Evolutionary conservation across 1,140 invertebrate species (phyloP).

Genomic region (Chionoecetes opilio): DNA sequence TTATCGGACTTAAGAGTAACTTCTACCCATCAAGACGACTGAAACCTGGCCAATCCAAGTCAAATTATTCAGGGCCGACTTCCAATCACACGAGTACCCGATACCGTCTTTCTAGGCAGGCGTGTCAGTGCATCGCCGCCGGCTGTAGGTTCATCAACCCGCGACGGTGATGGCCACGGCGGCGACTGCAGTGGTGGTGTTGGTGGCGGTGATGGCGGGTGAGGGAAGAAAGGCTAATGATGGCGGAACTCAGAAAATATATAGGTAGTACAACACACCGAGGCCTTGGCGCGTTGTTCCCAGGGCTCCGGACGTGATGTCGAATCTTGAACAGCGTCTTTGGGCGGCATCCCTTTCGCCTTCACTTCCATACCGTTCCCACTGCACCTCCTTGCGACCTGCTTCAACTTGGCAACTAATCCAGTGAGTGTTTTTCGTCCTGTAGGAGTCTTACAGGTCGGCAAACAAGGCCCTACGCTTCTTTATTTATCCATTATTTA

Average conservation of each 20-base stretch:
- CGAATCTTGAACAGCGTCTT: too few relatives aligned
- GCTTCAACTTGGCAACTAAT: too few relatives aligned
- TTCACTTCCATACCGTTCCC: too few relatives aligned
- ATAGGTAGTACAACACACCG: not conserved
- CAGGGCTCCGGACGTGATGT: not conserved
- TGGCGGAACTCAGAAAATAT: not conserved
- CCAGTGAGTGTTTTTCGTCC: too few relatives aligned
- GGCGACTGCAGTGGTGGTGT: not conserved
- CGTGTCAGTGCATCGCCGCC: not conserved
- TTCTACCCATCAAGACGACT: not conserved
- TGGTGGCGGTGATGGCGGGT: not conserved
- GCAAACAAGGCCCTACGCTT: too few relatives aligned
- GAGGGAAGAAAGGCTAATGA: not conserved
- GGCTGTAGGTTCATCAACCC: constrained; percentile 25
- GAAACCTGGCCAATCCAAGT: constrained; percentile 16
- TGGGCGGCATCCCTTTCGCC: too few relatives aligned
- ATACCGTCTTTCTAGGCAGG: constrained; percentile 14
- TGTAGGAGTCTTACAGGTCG: too few relatives aligned
- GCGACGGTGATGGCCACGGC: not conserved
- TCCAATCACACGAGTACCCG: constrained; percentile 16
- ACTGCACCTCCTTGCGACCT: too few relatives aligned
- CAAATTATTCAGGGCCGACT: constrained; percentile 15
- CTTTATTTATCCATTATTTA: too few relatives aligned
- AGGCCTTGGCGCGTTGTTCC: not conserved
- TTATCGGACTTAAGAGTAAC: constrained; percentile 20